phyloP scores from a whole-genome alignment of 2,888 invertebrate genomes.

The Drosophila sordidula region DNA sequence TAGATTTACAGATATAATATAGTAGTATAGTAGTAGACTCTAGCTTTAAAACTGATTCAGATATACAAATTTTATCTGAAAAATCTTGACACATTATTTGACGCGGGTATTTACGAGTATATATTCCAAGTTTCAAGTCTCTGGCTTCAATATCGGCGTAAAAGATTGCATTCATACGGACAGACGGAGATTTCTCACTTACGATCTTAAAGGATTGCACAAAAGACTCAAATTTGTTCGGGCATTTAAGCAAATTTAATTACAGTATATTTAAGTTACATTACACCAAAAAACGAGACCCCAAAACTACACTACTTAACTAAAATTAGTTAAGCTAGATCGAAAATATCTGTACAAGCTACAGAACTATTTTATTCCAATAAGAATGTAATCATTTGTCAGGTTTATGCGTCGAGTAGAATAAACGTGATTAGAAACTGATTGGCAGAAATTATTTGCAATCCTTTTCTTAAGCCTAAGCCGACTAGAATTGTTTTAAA shows the following conservation, averaged over 20 bases:
- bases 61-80: too few species aligned
- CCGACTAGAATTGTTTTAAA: neutral
- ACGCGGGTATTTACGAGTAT: too few species aligned
- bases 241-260: slow-evolving; percentile 21
- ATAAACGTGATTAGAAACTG: neutral
- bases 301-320: neutral
- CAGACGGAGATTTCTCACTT: too few species aligned
- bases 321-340: neutral
- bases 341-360: neutral
- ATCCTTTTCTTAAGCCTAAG: too few species aligned
- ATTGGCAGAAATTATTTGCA: neutral
- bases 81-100: too few species aligned
- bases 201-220: too few species aligned
- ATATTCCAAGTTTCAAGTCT: too few species aligned
- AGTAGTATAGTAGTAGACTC: too few species aligned
- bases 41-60: too few species aligned
- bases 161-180: too few species aligned
- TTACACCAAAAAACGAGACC: neutral
- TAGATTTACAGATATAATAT: too few species aligned
- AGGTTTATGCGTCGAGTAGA: slow-evolving; percentile 2
- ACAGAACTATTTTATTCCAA: slow-evolving; percentile 20
- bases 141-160: too few species aligned
- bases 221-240: neutral
- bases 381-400: slow-evolving; percentile 11
- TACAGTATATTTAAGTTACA: neutral